phyloP scores from a whole-genome alignment of 2,797 vertebrate genomes.

The Manis crassicaudata region DNA sequence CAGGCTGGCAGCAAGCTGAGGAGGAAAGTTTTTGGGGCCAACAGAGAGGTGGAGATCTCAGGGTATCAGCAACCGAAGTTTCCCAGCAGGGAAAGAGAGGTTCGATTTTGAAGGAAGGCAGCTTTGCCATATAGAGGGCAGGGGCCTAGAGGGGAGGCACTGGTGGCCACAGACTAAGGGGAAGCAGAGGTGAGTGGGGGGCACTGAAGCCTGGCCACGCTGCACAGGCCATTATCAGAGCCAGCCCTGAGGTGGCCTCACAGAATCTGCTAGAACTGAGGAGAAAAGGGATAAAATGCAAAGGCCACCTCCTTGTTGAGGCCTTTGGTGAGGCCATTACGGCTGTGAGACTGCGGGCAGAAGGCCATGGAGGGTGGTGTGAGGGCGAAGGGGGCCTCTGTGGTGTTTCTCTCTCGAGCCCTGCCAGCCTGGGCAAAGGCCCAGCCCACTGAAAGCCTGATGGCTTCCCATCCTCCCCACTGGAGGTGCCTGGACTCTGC shows the following conservation, averaged over 20 bases:
- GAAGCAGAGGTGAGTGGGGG: no score
- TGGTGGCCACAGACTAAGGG: background rate
- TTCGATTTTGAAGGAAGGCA: background rate
- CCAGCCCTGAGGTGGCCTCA: no score
- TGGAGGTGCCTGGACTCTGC: background rate
- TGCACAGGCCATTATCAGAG: background rate
- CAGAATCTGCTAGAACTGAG: background rate
- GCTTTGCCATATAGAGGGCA: background rate
- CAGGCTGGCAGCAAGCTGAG: background rate
- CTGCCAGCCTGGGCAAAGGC: background rate
- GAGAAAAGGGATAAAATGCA: background rate
- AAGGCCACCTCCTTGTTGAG: background rate
- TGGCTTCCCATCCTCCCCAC: background rate
- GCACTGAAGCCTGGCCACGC: background rate
- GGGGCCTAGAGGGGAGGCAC: background rate
- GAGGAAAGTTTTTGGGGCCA: background rate
- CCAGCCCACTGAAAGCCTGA: fast-evolving
- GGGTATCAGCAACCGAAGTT: background rate
- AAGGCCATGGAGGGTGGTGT: fast-evolving
- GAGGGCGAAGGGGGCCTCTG: fast-evolving
- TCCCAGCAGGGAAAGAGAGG: background rate
- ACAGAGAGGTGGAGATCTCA: background rate
- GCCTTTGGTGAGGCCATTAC: background rate
- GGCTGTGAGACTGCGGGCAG: background rate
- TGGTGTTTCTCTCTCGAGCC: fast-evolving